Conservation (phyloP, 2,797 vertebrate species). For the Girardinus metallicus region DNA sequence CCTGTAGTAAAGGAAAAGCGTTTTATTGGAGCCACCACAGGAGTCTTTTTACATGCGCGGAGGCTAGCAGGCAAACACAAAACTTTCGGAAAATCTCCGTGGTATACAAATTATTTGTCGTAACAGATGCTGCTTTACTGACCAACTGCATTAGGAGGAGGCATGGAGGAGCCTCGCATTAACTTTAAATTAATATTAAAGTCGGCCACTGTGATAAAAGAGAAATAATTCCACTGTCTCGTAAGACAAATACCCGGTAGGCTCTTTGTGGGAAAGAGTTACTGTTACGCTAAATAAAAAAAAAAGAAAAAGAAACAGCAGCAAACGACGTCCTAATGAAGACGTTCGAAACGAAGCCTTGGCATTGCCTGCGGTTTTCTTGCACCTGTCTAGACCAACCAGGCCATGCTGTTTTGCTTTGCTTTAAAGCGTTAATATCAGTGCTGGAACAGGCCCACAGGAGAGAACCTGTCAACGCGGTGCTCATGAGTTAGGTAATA, state of each 20-base stretch:
- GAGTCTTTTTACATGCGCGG: conserved; percentile 67
- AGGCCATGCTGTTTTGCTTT: not conserved
- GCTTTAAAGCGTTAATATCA: not conserved
- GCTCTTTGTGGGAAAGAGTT: not conserved
- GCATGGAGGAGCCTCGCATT: not conserved
- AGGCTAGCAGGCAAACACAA: conserved; percentile 26
- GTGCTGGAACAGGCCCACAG: not conserved
- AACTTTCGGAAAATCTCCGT: conserved; percentile 10
- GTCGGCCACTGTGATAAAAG: not conserved
- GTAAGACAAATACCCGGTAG: not conserved
- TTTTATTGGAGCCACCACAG: conserved; percentile 65
- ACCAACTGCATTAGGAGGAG: not conserved
- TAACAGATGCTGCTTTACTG: not conserved
- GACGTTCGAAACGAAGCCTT: not conserved
- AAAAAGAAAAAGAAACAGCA: not conserved
- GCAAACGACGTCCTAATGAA: not conserved
- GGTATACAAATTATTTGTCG: not conserved
- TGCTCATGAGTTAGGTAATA: not conserved
- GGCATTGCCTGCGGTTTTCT: not conserved
- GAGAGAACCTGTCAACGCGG: conserved; percentile 6
- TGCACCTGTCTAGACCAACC: not conserved
- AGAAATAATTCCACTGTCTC: not conserved
- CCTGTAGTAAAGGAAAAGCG: conserved; percentile 59
- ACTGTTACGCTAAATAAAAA: not conserved
- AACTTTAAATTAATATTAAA: not conserved